These are phyloP conservation scores for Pangasius macronema DNA, from an alignment of 2,797 vertebrate genomes.

Conservation along the genomic window DNA sequence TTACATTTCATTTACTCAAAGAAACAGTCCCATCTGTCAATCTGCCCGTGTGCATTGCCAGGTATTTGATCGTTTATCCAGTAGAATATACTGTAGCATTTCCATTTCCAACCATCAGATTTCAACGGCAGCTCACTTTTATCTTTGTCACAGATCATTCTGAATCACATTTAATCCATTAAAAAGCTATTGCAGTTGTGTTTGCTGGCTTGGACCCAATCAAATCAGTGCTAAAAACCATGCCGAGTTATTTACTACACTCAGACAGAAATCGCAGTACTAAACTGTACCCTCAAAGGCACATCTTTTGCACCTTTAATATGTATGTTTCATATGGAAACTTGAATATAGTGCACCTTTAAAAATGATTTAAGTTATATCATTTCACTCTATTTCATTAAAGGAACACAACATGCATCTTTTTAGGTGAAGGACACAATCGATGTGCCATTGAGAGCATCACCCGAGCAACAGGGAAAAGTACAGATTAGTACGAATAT, in stretches of 20 bases:
- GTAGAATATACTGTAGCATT: conserved; percentile 32
- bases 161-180: conserved; percentile 18
- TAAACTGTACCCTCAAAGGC: neutral
- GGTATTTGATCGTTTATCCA: conserved; percentile 32
- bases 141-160: conserved; percentile 18
- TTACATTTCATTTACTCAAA: conserved; percentile 50
- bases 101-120: conserved; percentile 24
- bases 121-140: conserved; percentile 2
- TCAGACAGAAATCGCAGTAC: neutral
- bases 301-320: neutral
- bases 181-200: neutral
- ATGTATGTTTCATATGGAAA: neutral
- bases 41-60: conserved; percentile 17
- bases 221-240: neutral
- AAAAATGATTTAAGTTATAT: neutral
- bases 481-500: neutral
- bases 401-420: neutral
- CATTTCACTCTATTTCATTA: neutral
- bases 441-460: neutral
- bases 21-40: conserved; percentile 34
- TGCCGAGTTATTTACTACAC: neutral
- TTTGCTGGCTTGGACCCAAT: neutral
- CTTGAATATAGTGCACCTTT: neutral
- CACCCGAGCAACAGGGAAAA: neutral
- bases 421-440: neutral